Conservation (phyloP, 2,797 vertebrate species). For the Neomorphus geoffroyi region DNA sequence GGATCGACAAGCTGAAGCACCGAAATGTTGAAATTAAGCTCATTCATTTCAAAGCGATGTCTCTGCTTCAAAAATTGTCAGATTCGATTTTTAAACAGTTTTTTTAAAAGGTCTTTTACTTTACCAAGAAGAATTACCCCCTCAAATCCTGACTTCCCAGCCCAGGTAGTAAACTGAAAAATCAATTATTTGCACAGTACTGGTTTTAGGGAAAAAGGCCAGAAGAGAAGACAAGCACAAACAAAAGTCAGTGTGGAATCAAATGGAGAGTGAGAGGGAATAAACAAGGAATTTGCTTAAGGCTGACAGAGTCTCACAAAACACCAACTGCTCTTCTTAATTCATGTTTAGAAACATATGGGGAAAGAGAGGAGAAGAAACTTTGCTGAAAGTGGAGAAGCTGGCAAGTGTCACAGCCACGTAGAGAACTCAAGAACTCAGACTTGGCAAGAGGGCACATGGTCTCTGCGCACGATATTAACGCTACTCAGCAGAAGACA, state of each 20-base stretch:
- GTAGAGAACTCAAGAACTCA: background rate
- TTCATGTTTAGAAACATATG: background rate
- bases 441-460: conserved; percentile 13
- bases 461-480: background rate
- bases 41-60: background rate
- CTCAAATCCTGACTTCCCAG: background rate
- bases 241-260: background rate
- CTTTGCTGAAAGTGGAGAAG: background rate
- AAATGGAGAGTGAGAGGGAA: background rate
- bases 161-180: conserved; percentile 26
- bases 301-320: background rate
- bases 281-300: background rate
- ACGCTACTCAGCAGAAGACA: background rate
- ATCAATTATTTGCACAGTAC: conserved; percentile 14
- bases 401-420: background rate
- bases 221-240: background rate
- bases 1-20: conserved; percentile 16
- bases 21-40: conserved; percentile 8
- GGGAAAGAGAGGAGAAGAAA: background rate
- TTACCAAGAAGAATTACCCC: background rate
- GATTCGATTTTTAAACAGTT: background rate
- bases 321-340: background rate
- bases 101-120: conserved; percentile 24
- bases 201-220: background rate
- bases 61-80: conserved; percentile 22